Conservation (phyloP, 2,888 invertebrate species). For the Punctoribates punctum region DNA sequence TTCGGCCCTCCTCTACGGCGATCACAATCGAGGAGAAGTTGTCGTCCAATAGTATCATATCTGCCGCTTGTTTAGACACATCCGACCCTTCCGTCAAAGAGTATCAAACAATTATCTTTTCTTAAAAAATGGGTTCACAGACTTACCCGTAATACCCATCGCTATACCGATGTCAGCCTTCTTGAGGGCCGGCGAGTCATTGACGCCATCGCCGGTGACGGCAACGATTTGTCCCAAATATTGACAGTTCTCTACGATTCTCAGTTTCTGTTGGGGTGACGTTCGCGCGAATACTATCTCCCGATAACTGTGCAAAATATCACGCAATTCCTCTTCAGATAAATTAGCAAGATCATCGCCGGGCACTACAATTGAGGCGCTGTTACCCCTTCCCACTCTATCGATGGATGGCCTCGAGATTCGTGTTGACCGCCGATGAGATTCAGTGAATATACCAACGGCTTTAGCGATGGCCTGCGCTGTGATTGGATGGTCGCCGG, state of each 20-base stretch:
- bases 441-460: constrained; percentile 56
- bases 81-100: constrained; percentile 44
- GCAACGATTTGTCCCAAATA: constrained; percentile 50
- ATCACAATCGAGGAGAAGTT: constrained; percentile 57
- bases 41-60: constrained; percentile 57
- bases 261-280: constrained; percentile 56
- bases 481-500: constrained; percentile 51
- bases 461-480: constrained; percentile 53
- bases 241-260: constrained; percentile 50
- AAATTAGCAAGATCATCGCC: constrained; percentile 28
- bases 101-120: not conserved
- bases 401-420: constrained; percentile 23
- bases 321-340: constrained; percentile 1
- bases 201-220: constrained; percentile 51
- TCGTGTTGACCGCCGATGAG: constrained; percentile 34
- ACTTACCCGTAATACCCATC: constrained; percentile 48
- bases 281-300: constrained; percentile 56
- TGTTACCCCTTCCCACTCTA: constrained; percentile 5
- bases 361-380: constrained; percentile 38
- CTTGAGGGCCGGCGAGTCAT: constrained; percentile 51
- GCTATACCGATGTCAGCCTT: constrained; percentile 50
- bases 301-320: constrained; percentile 23
- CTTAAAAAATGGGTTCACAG: not conserved
- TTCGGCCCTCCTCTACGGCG: constrained; percentile 55
- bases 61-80: constrained; percentile 56